Base-by-base conservation (phyloP, 2,888 invertebrate genomes). In the Caenorhabditis drosophilae region DNA sequence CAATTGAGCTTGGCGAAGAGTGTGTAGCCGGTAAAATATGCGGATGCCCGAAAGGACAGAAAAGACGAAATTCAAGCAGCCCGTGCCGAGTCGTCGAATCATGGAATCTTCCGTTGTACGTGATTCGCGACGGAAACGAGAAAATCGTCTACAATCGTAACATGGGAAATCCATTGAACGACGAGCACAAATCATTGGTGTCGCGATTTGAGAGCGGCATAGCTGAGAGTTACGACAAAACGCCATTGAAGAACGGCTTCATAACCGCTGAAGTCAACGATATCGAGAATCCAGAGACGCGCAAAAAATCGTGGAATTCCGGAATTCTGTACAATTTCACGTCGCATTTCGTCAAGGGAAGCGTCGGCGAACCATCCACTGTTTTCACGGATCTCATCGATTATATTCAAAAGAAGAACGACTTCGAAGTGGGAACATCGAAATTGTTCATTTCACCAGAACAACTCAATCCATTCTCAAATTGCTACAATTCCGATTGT, bases 321-420 rank as follows among this genome's bases (percentile, higher is more conserved):
- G 80, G 80, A 22, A 59, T 77, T n/a, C 60, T 78, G 25, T 79
- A 70, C 75, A 80, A 80, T 49, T 80, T 76, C 69, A 79, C 79
- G 1, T 59, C 70, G 22, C 67, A 76, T 52, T 76, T 79, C 58
- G 69, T 68, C 36, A 53, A 57, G 9, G 77, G 76, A 40, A 46
- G 61, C 18, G 76, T 76, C 4, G 70, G 67, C 23, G 72, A 73
- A 50, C 77, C 77, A 12, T 31, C 47, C 9, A 54, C 51, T 26
- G 75, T 76, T 9, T 76, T 68, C 68, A 68, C 68, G 12, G 72
- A 75, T 27, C 46, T 76, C 1, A 55, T 73, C 34, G 75, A 76
- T 9, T 77, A 74, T 57, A 77, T 77, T 51, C 46, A 41, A 20
- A 67, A 67, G 46, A 60, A 57, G 42, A 77, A 77, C 58, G 67